A percentile compares a stretch with the other conserved stretches of the same genome.
These are phyloP conservation scores for Hypselothyrea guttata DNA, from an alignment of 2,888 invertebrate species.

Conservation along the genomic window DNA sequence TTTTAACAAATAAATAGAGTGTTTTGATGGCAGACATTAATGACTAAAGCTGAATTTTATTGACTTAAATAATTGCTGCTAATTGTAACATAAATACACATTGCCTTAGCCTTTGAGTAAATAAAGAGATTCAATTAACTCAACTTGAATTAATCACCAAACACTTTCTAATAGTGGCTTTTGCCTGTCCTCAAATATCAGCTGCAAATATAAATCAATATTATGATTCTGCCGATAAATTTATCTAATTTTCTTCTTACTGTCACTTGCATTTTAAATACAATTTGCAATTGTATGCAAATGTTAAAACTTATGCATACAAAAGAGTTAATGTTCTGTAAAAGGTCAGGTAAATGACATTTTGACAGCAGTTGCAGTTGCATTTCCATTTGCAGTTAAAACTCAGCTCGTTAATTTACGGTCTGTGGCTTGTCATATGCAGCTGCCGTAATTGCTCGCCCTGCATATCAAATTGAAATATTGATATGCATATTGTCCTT, in stretches of 20 bases:
- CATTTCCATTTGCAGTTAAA: background rate
- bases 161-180: no score
- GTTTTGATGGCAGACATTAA: background rate
- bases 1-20: no score
- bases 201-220: no score
- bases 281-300: background rate
- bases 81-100: background rate
- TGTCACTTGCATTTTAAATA: background rate
- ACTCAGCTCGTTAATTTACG: background rate
- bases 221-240: background rate
- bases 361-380: constrained; percentile 11
- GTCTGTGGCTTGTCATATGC: constrained; percentile 14
- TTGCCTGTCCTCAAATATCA: no score
- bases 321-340: background rate
- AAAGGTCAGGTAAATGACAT: constrained; percentile 10
- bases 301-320: background rate
- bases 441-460: constrained; percentile 5
- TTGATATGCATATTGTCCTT: no score
- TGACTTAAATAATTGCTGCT: background rate
- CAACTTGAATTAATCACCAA: no score
- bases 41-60: background rate
- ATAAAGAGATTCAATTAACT: no score
- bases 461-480: no score
- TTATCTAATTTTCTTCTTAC: background rate
- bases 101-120: no score